Conservation (phyloP, 2,113 vertebrate genomes). For the Vulpes vulpes region DNA sequence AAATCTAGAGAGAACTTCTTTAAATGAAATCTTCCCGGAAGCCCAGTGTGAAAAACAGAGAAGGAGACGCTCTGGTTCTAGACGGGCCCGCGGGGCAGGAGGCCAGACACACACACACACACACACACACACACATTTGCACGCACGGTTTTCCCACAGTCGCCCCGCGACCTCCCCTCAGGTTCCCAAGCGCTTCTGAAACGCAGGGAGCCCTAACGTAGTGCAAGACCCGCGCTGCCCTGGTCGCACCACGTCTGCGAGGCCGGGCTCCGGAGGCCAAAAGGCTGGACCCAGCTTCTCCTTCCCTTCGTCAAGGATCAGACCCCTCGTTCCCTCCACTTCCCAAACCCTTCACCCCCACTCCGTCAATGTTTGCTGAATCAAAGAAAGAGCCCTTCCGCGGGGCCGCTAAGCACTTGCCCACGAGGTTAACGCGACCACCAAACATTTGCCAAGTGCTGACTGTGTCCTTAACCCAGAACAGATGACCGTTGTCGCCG, state of each 20-base stretch:
- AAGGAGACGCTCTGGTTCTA: conserved; percentile 27
- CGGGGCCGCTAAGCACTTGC: not conserved
- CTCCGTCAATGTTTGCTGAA: conserved; percentile 57
- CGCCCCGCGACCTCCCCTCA: not conserved
- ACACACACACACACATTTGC: no score
- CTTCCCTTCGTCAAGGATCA: not conserved
- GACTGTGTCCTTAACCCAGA: not conserved
- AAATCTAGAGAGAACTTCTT: conserved; percentile 43
- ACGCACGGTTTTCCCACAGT: not conserved
- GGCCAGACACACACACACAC: not conserved
- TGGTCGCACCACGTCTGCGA: not conserved
- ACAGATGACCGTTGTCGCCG: not conserved
- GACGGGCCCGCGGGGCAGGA: not conserved
- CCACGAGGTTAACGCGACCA: not conserved
- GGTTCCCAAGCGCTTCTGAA: not conserved
- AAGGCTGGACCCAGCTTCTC: not conserved
- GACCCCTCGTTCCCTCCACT: not conserved
- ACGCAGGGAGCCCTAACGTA: not conserved
- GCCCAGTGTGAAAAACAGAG: conserved; percentile 9
- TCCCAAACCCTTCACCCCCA: conserved; percentile 33
- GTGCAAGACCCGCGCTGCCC: not conserved
- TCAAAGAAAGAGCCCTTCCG: conserved; percentile 62
- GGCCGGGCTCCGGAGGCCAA: not conserved
- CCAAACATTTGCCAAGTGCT: not conserved
- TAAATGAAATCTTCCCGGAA: conserved; percentile 57